A percentile compares a stretch with the other conserved stretches of the same genome.
phyloP scores from a whole-genome alignment of 2,113 vertebrate species.

The Tretioscincus oriximinensis region DNA sequence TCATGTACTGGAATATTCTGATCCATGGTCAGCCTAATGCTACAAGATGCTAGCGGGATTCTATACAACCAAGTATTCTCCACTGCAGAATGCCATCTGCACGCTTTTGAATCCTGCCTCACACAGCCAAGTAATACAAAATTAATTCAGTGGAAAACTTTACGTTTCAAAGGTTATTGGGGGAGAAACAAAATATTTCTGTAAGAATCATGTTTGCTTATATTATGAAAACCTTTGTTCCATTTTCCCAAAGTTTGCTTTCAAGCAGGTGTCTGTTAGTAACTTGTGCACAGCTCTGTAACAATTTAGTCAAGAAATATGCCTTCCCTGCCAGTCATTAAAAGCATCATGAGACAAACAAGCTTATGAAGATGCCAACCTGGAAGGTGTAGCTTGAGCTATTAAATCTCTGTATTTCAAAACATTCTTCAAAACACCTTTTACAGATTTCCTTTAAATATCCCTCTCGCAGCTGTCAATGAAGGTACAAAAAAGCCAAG shows the following conservation, averaged over 20 bases:
- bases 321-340: not conserved
- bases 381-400: not conserved
- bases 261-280: not conserved
- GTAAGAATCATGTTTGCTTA: slow-evolving; percentile 38
- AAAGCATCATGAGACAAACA: not conserved
- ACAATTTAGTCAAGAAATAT: not conserved
- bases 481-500: not conserved
- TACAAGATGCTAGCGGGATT: rapidly evolving
- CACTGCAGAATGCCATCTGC: not conserved
- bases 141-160: slow-evolving; percentile 46
- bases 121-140: slow-evolving; percentile 32
- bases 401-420: not conserved
- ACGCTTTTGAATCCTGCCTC: slow-evolving; percentile 21
- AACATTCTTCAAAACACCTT: not conserved
- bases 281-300: not conserved
- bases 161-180: slow-evolving; percentile 44
- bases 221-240: slow-evolving; percentile 14
- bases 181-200: slow-evolving; percentile 36
- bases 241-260: slow-evolving; percentile 27
- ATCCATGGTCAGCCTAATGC: not conserved
- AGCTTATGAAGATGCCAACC: not conserved
- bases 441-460: not conserved
- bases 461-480: not conserved
- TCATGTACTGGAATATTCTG: not conserved
- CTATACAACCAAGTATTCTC: slow-evolving; percentile 6